These are phyloP conservation scores for Hyposoter dolosus DNA, from an alignment of 2,888 invertebrate genomes.

Conservation along the genomic window DNA sequence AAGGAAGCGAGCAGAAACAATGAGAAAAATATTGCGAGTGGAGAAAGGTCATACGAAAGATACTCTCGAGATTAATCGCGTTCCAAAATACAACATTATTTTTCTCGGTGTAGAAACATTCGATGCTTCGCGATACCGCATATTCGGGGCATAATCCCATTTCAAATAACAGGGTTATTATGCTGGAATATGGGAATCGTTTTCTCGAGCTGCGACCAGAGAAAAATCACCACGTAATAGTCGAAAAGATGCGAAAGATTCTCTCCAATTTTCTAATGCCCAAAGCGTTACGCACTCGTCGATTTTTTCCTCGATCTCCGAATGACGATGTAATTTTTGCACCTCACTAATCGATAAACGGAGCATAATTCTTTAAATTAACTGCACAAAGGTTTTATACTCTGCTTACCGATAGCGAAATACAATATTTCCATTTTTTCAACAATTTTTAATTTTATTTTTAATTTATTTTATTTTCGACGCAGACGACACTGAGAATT, in stretches of 20 bases:
- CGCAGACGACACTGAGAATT: not conserved
- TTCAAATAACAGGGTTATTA: constrained; percentile 75
- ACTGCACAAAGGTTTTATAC: constrained; percentile 78
- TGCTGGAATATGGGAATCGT: constrained; percentile 80
- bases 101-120: not conserved
- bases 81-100: not conserved
- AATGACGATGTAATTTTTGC: constrained; percentile 68
- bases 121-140: constrained; percentile 73
- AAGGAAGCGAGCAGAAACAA: not conserved
- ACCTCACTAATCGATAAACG: constrained; percentile 76
- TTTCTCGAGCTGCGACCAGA: not conserved
- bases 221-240: not conserved
- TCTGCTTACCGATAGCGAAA: constrained; percentile 81
- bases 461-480: not conserved
- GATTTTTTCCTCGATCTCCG: not conserved
- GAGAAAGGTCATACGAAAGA: not conserved
- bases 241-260: not conserved
- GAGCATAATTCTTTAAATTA: constrained; percentile 80
- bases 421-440: constrained; percentile 53
- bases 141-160: constrained; percentile 81
- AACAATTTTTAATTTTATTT: constrained; percentile 3
- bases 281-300: constrained; percentile 8
- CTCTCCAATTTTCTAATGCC: not conserved
- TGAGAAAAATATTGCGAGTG: not conserved
- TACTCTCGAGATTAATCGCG: constrained; percentile 11